These are phyloP conservation scores for Meteorus sp. DNA, from an alignment of 1,140 invertebrate species.

Conservation along the genomic window DNA sequence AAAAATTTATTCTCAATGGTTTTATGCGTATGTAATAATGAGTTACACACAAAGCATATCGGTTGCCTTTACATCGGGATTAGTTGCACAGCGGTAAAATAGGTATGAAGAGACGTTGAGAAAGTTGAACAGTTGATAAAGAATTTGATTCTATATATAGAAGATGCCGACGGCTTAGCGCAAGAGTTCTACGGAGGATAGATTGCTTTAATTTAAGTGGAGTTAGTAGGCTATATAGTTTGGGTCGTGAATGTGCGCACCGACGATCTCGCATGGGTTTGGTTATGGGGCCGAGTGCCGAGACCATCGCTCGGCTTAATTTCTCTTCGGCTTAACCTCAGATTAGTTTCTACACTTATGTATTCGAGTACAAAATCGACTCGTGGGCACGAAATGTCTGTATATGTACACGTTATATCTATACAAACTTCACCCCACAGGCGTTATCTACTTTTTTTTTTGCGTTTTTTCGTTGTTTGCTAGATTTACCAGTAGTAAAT, in stretches of 20 bases:
- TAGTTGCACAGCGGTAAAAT: too few relatives aligned
- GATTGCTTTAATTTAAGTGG: conserved; percentile 56
- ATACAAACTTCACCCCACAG: too few relatives aligned
- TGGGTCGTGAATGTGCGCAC: conserved; percentile 30
- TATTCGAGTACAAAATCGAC: conserved; percentile 1
- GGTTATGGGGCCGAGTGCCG: conserved; percentile 23
- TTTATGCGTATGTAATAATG: too few relatives aligned
- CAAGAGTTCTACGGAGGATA: conserved; percentile 47
- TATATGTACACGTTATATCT: too few relatives aligned
- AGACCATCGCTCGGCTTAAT: conserved; percentile 33
- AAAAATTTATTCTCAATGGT: too few relatives aligned
- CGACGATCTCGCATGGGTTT: background rate
- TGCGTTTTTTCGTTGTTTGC: too few relatives aligned
- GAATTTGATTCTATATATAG: background rate
- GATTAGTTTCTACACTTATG: conserved; percentile 36
- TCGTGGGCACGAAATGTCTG: background rate
- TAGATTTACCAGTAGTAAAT: too few relatives aligned
- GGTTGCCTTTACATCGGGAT: too few relatives aligned
- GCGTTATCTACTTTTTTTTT: too few relatives aligned
- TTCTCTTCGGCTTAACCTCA: conserved; percentile 33
- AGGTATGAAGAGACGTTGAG: background rate
- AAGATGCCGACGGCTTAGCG: conserved; percentile 46
- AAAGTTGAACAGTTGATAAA: conserved; percentile 8
- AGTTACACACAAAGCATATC: too few relatives aligned
- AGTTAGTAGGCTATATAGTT: conserved; percentile 41